Base-by-base conservation (phyloP, 2,888 invertebrate species). In the Eurois occulta region DNA sequence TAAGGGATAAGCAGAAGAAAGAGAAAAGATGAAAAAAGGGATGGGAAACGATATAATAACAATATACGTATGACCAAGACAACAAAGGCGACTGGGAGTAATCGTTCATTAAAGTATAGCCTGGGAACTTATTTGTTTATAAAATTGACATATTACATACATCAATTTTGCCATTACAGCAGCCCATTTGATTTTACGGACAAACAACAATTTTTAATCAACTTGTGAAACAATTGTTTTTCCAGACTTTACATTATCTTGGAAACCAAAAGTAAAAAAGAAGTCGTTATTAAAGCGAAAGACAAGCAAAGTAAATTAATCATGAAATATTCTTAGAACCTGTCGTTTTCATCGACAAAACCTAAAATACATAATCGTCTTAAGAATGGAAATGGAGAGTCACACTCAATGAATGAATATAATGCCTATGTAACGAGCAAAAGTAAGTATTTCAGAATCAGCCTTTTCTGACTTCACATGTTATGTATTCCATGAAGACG, bases 401-500 rank as follows among this genome's bases (percentile, higher is more conserved):
- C 13, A 46, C 18, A 41, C 28, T 58, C 35, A 78, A 41, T 55
- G 24, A 70, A 72, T 41, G 7, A 38, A 18, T 72, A 11, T 21
- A 58, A 65, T 65, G 32, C 32, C 32, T 35, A 38, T 16, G 43
- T 35, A 72, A 48, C 11, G 18, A 43, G 16, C 52, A 64, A 64
- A 78, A 55, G 11, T 32, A 65, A 24, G 46, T 72, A 35, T 41
- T 38, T 21, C 10, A 48, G 38, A 48, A 80, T 46, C 38, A 55
- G 32, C 10, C 32, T 65, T 72, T 18, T 11, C 13, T 8, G 35
- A 41, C 24, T 52, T 55, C n/a, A n/a, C 28, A 65, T 46, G 35
- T 80, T 46, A 28, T 80, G 43, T 80, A 43, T 35, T 65, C 52
- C 48, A 69, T 66, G 55, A 48, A 70, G 65, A 41, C 66, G 24